A percentile compares a stretch with the other conserved stretches of the same genome.
Evolutionary conservation across 2,113 vertebrate species (phyloP).

Genomic region (Mola mola): DNA sequence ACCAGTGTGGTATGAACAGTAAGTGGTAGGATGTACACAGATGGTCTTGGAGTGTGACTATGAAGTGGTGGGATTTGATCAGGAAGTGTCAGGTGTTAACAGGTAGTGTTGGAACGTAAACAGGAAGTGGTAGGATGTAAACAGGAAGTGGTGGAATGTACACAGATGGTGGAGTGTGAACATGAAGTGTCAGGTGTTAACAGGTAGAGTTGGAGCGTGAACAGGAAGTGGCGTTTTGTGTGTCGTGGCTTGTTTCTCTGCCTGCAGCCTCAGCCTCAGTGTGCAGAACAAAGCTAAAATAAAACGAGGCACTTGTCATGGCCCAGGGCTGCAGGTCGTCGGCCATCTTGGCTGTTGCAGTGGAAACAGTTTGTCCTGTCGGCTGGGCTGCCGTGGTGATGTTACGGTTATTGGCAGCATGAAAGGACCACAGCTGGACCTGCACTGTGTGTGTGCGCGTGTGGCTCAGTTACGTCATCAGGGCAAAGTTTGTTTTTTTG

Average conservation of each 20-base stretch:
- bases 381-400: constrained; percentile 36
- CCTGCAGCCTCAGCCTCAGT: constrained; percentile 4
- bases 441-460: constrained; percentile 39
- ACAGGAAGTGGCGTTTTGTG: not conserved
- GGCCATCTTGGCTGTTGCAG: constrained; percentile 36
- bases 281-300: constrained; percentile 47
- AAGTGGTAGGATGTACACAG: not conserved
- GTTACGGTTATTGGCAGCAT: constrained; percentile 11
- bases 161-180: not conserved
- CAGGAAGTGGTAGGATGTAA: not conserved
- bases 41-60: too few relatives aligned
- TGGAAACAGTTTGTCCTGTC: constrained; percentile 26
- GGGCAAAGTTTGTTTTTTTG: constrained; percentile 1
- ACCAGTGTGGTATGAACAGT: not conserved
- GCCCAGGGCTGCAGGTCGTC: constrained; percentile 52
- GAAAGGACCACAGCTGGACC: constrained; percentile 47
- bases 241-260: not conserved
- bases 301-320: constrained; percentile 73
- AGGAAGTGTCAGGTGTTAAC: not conserved
- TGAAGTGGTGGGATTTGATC: not conserved
- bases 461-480: constrained; percentile 56
- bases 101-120: not conserved
- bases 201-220: not conserved
- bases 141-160: not conserved
- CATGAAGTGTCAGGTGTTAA: not conserved